Base-by-base conservation (phyloP, 2,113 vertebrate species). In the Oxyruncus cristatus region DNA sequence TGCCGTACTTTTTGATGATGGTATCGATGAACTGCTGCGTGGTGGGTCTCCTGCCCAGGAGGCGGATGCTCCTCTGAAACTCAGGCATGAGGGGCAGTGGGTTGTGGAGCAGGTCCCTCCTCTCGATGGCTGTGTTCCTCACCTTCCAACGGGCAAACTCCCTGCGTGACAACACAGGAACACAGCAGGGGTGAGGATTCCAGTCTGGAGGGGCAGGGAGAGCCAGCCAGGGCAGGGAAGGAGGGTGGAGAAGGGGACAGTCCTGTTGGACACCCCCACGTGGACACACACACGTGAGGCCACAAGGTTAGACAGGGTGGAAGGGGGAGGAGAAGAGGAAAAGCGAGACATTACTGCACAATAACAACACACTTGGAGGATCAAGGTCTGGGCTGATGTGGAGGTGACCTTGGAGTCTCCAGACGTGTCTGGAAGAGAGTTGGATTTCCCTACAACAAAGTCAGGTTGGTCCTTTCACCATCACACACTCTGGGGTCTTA, bases 111-210 rank as follows among this genome's bases (percentile, higher is more conserved):
- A 99, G 98, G 96, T 99, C 99, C 98, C 99, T 98, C 95, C 99
- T 97, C 97, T 99, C 99, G 4, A 99, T 99, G 92, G 99, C 99
- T 75, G 99, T 99, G 97, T 99, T 99, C 98, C 99, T 99, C 99
- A 99, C 99, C 99, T 99, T 99, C 99, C 99, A 99, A 98, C 99
- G 99, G 98, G 99, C 99, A 99, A 99, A 99, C 98, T 99, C 99
- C 99, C 99, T 99, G 88, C 2, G 42, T 1, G 68, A 95, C 91
- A 91, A 93, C 76, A 94, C 33, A 96, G 91, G 42, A 84, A 90
- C 77, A 91, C 82, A 94, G 47, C 44, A 59, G 14, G 59, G 81
- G 70, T 97, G 28, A 97, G 72, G 47, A 10, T 85, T 58, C 5
- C 1, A 37, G 14, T 49, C 14, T 2, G 5, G 39, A 63, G 59